Evolutionary conservation across 1,140 invertebrate genomes (phyloP).

Genomic region (Bombus haemorrhoidalis): DNA sequence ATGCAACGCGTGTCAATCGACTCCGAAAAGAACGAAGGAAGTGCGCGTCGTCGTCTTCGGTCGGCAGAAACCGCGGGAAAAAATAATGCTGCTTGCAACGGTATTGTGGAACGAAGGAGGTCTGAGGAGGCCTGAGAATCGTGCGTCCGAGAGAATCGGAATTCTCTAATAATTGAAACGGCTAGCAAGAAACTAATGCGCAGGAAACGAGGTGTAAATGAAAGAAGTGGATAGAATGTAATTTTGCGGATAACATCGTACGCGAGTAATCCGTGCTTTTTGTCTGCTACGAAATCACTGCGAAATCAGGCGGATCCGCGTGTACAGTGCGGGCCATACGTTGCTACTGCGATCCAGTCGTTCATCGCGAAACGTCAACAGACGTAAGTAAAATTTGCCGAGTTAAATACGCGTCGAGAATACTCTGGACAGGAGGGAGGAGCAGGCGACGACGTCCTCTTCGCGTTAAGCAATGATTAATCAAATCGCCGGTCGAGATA

Average conservation of each 20-base stretch:
- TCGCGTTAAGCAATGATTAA: neutral
- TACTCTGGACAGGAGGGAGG: neutral
- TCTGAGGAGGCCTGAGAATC: neutral
- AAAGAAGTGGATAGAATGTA: constrained; percentile 27
- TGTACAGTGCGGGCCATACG: neutral
- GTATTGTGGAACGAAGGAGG: too few relatives aligned
- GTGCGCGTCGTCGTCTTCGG: too few relatives aligned
- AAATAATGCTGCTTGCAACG: neutral
- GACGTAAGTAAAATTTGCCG: too few relatives aligned
- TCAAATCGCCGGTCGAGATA: neutral
- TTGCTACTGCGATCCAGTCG: too few relatives aligned
- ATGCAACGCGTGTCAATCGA: constrained; percentile 10
- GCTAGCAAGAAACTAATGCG: constrained; percentile 7
- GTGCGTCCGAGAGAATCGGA: neutral
- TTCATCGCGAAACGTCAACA: neutral
- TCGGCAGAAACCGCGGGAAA: neutral
- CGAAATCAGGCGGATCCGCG: neutral
- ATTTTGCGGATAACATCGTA: constrained; percentile 23
- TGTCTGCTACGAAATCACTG: neutral
- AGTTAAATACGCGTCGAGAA: too few relatives aligned
- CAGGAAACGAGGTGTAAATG: constrained; percentile 39
- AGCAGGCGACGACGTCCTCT: neutral
- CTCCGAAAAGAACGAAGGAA: neutral
- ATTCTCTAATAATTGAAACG: constrained; percentile 26
- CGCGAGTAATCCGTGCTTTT: neutral